Percentiles rank a stretch among this genome's conserved stretches.
Conservation (phyloP, 2,113 vertebrate genomes). For the Aythya baeri region DNA sequence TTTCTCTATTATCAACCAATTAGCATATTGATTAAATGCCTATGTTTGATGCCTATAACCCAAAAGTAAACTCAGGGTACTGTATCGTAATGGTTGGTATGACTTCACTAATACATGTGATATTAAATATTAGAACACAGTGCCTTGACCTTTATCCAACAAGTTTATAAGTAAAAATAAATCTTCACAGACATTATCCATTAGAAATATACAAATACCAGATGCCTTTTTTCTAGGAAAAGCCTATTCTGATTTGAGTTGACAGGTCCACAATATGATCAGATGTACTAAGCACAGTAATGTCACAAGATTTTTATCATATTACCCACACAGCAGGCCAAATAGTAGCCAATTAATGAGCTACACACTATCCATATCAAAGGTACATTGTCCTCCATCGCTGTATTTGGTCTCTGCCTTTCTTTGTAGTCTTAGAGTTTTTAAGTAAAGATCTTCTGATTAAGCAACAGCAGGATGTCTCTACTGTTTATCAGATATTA, state of each 20-base stretch:
- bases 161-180: background rate
- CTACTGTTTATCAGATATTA: background rate
- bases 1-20: background rate
- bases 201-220: background rate
- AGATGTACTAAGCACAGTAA: background rate
- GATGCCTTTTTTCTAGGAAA: background rate
- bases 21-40: background rate
- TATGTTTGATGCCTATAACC: background rate
- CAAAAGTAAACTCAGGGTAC: background rate
- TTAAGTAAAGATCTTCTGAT: background rate
- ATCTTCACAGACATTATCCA: background rate
- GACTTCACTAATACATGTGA: background rate
- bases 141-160: background rate
- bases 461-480: background rate
- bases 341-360: background rate
- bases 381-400: background rate
- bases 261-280: background rate
- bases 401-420: background rate
- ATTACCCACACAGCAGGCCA: background rate
- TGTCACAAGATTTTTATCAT: background rate
- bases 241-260: background rate
- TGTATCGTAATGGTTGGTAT: background rate
- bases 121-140: background rate
- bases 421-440: background rate
- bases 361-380: background rate